These are phyloP conservation scores for Aegithalos caudatus DNA, from an alignment of 2,113 vertebrate genomes.

Conservation along the genomic window DNA sequence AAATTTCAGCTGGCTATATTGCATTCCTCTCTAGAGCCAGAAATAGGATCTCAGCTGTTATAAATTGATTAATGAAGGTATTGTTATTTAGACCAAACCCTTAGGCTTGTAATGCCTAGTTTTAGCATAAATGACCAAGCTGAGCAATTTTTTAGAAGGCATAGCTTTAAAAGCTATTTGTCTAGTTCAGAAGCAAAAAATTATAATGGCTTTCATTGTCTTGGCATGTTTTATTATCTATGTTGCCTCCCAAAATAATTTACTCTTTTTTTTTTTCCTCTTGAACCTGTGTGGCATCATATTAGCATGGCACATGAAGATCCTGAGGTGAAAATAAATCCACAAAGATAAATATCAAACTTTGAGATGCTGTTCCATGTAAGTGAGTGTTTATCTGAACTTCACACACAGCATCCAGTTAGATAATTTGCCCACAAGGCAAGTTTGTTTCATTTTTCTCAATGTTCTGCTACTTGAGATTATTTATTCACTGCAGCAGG, in stretches of 20 bases:
- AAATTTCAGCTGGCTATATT: conserved; percentile 28
- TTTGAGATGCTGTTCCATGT: conserved; percentile 9
- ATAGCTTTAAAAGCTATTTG: conserved; percentile 15
- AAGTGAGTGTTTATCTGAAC: conserved; percentile 34
- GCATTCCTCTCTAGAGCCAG: conserved; percentile 22
- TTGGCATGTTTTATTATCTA: neutral
- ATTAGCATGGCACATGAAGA: neutral
- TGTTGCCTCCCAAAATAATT: neutral
- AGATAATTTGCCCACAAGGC: conserved; percentile 55
- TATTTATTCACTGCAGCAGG: conserved; percentile 57
- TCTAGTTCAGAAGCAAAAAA: conserved; percentile 26
- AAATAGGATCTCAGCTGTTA: conserved; percentile 30
- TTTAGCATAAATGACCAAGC: conserved; percentile 34
- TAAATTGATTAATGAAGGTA: conserved; percentile 45
- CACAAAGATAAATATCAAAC: conserved; percentile 43
- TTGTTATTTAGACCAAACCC: conserved; percentile 45
- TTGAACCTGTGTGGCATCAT: conserved; percentile 14
- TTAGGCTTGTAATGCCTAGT: conserved; percentile 16
- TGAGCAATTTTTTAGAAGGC: neutral
- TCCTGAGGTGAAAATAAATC: conserved; percentile 61
- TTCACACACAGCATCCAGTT: conserved; percentile 35
- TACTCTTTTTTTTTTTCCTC: neutral
- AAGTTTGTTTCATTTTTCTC: conserved; percentile 36
- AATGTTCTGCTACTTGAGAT: conserved; percentile 54
- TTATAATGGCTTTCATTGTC: conserved; percentile 1